Evolutionary conservation across 2,113 vertebrate genomes (phyloP), one percentile per base, ranked within the genome.

Genomic region (Typhlomys cinereus): DNA sequence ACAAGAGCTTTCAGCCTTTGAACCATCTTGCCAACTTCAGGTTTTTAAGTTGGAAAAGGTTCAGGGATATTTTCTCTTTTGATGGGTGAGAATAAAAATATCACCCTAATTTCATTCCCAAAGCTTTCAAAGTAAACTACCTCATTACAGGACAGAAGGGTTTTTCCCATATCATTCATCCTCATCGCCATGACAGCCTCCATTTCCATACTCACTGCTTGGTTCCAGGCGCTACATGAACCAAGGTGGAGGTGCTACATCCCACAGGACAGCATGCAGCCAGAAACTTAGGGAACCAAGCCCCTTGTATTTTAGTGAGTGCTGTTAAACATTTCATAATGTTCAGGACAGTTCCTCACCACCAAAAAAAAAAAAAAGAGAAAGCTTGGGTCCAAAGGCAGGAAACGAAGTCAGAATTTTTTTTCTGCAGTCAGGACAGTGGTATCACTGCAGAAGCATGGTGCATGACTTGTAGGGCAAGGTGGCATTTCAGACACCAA

Each of bases 21-120:
- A n/a, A n/a, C n/a, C n/a, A n/a, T n/a, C n/a, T n/a, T n/a, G n/a
- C n/a, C n/a, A n/a, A n/a, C n/a, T n/a, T n/a, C n/a, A n/a, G n/a
- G n/a, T 84, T 92, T 91, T 91, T 89, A 93, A 91, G 69, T 7
- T 48, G 66, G 48, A 66, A 86, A 86, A 64, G 8, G 4, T 46
- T 74, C 48, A n/a, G 20, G 57, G 15, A 70, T 84, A 78, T 20
- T 64, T 27, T 75, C 48, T 71, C 14, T 82, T 48, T 64, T 41
- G 52, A 79, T n/a, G 71, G 41, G 54, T 8, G 17, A 50, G 1
- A 27, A 76, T 31, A 50, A 84, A 48, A 83, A 7, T 69, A 86
- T 1, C 54, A 52, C 9, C 9, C 50, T 62, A 73, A 59, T 71
- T 78, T 61, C 50, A 70, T 57, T 84, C 61, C 36, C 50, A 25